Conservation (phyloP, 2,113 vertebrate species). For the Chaetodon auriga region DNA sequence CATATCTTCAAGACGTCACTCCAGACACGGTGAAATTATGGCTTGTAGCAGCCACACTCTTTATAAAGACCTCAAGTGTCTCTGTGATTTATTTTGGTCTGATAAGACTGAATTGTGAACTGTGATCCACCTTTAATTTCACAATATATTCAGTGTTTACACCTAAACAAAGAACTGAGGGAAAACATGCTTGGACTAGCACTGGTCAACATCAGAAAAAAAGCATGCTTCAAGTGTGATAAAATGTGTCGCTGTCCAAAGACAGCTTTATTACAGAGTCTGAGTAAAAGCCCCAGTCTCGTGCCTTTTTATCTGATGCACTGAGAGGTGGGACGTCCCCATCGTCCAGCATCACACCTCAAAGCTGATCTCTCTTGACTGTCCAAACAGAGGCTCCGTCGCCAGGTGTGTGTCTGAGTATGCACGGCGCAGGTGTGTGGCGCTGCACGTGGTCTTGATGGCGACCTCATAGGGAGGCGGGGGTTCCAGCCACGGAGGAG, state of each 20-base stretch:
- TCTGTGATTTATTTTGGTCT: conserved; percentile 9
- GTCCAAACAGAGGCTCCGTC: conserved; percentile 83
- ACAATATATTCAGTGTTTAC: conserved; percentile 2
- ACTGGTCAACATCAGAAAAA: conserved; percentile 17
- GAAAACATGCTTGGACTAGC: conserved; percentile 58
- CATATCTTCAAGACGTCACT: too few relatives aligned
- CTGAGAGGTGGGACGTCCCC: not conserved
- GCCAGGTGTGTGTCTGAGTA: conserved; percentile 86
- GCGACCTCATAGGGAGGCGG: conserved; percentile 87
- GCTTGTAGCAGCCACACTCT: not conserved
- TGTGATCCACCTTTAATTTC: not conserved
- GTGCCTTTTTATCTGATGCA: not conserved
- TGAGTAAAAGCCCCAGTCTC: not conserved
- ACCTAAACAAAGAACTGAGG: conserved; percentile 11
- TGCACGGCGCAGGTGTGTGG: conserved; percentile 85
- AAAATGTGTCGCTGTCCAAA: not conserved
- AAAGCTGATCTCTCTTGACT: conserved; percentile 86
- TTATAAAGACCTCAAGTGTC: conserved; percentile 22
- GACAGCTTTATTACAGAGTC: not conserved
- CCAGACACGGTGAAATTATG: not conserved
- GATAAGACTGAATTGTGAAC: not conserved
- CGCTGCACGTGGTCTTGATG: conserved; percentile 86
- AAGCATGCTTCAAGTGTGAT: conserved; percentile 60
- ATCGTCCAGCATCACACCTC: conserved; percentile 80
- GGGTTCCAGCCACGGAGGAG: conserved; percentile 83